These are phyloP conservation scores for Myiozetetes cayanensis DNA, from an alignment of 2,113 vertebrate species.

Conservation along the genomic window DNA sequence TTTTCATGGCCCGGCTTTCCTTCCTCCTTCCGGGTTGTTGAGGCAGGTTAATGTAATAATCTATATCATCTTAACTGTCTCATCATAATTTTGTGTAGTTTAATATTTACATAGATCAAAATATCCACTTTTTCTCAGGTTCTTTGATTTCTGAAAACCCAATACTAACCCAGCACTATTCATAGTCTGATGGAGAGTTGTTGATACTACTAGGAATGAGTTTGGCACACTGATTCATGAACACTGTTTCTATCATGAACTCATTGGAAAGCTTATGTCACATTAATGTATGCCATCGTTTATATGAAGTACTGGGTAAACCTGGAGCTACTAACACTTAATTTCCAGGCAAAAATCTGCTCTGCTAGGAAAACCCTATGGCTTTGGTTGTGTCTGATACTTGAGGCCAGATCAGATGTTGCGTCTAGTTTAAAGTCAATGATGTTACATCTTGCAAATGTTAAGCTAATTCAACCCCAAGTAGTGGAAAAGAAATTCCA, in stretches of 20 bases:
- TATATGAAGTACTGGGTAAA: not conserved
- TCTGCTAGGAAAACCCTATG: not conserved
- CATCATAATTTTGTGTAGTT: not conserved
- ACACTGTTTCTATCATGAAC: not conserved
- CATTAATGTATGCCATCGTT: not conserved
- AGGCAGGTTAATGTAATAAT: not conserved
- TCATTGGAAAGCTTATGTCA: not conserved
- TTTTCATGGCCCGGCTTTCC: not conserved
- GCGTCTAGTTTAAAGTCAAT: not conserved
- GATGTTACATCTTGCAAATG: not conserved
- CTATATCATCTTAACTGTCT: not conserved
- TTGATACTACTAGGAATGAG: not conserved
- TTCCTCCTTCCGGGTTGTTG: not conserved
- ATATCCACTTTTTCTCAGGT: not conserved
- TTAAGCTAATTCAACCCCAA: not conserved
- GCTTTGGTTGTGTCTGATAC: not conserved
- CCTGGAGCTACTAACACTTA: not conserved
- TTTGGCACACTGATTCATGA: not conserved
- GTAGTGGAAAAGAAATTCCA: not conserved
- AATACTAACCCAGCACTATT: not conserved
- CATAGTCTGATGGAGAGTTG: not conserved
- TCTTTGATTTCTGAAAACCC: not conserved
- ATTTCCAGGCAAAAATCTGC: not conserved
- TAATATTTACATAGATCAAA: conserved; percentile 2
- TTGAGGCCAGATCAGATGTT: not conserved